Percentiles rank a stretch among this genome's conserved stretches.
Conservation (phyloP, 2,113 vertebrate species). For the Pogona vitticeps region DNA sequence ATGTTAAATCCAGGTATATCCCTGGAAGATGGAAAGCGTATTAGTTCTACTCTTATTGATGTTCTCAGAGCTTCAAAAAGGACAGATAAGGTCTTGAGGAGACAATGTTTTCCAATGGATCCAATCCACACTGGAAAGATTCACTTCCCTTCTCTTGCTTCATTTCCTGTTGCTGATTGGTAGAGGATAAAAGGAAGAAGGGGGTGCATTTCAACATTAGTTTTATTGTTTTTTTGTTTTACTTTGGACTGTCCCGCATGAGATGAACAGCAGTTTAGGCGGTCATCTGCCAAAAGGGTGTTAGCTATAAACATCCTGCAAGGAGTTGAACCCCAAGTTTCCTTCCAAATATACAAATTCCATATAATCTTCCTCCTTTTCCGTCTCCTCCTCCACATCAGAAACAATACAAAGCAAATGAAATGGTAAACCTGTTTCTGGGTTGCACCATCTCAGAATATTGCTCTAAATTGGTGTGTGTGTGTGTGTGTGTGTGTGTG, state of each 20-base stretch:
- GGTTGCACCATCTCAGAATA: not conserved
- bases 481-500: no score
- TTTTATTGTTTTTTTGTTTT: not conserved
- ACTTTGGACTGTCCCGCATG: not conserved
- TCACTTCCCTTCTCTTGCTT: not conserved
- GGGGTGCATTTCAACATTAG: not conserved
- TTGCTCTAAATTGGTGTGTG: no score
- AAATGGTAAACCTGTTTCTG: not conserved
- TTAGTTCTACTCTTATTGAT: not conserved
- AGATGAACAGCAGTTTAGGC: no score
- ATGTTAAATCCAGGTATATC: slow-evolving; percentile 27
- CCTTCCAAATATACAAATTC: no score
- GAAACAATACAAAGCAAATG: not conserved
- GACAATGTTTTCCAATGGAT: not conserved
- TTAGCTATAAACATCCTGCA: no score
- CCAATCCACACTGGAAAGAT: not conserved
- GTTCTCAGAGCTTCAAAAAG: not conserved
- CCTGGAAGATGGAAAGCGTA: slow-evolving; percentile 11
- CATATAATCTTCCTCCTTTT: not conserved
- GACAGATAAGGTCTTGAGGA: not conserved
- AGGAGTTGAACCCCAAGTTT: no score
- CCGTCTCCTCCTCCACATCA: not conserved
- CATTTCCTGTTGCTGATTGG: not conserved
- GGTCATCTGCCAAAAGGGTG: no score
- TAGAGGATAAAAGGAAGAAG: not conserved